phyloP scores from a whole-genome alignment of 1,140 invertebrate species.

The Hestina assimilis region DNA sequence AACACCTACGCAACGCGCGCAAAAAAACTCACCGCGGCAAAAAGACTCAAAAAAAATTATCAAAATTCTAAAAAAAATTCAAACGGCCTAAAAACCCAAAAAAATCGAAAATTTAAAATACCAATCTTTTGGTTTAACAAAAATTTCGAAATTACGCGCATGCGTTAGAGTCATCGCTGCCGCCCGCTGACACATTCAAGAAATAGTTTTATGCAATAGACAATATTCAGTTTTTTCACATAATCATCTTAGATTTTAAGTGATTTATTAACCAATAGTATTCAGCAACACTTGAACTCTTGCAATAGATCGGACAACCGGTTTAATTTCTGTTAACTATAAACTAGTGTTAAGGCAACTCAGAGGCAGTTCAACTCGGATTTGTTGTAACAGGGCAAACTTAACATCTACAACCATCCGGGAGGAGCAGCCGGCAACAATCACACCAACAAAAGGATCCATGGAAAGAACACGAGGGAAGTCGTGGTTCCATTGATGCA shows the following conservation, averaged over 20 bases:
- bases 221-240: conserved; percentile 70
- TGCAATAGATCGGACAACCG: conserved; percentile 58
- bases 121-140: conserved; percentile 68
- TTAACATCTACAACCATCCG: conserved; percentile 71
- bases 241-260: conserved; percentile 75
- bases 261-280: conserved; percentile 70
- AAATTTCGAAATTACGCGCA: conserved; percentile 71
- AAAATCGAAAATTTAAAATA: conserved; percentile 63
- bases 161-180: conserved; percentile 61
- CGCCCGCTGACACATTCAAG: conserved; percentile 72
- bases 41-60: conserved; percentile 41
- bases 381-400: conserved; percentile 67
- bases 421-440: conserved; percentile 51
- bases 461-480: conserved; percentile 49
- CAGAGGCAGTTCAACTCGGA: conserved; percentile 67
- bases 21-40: conserved; percentile 56
- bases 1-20: conserved; percentile 73
- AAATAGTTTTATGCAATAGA: conserved; percentile 76
- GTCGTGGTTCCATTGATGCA: conserved; percentile 58
- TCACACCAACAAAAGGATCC: conserved; percentile 50
- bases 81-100: conserved; percentile 65
- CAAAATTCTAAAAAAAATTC: conserved; percentile 42
- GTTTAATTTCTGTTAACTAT: conserved; percentile 70
- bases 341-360: conserved; percentile 74
- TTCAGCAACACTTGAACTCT: conserved; percentile 77